These are phyloP conservation scores for Chrysolina haemoptera DNA, from an alignment of 2,888 invertebrate genomes.

Conservation along the genomic window DNA sequence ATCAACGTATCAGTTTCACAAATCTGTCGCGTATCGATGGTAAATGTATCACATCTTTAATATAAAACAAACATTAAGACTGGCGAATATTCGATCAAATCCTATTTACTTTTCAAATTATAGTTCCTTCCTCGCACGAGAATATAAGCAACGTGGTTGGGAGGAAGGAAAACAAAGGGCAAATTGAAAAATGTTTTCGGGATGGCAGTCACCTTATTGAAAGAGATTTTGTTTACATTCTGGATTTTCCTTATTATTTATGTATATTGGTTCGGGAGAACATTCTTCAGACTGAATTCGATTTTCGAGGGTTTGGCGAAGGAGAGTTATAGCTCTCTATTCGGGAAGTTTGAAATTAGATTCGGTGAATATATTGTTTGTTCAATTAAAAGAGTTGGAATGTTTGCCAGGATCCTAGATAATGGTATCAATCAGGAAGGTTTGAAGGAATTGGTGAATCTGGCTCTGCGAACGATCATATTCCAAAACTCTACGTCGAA, in stretches of 20 bases:
- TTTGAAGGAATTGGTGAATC: neutral
- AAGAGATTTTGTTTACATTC: slow-evolving; percentile 30
- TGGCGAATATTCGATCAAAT: neutral
- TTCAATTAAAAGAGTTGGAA: slow-evolving; percentile 13
- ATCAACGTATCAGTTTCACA: no score
- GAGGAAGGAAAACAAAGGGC: slow-evolving; percentile 18
- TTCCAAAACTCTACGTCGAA: no score
- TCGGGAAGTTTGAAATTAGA: slow-evolving; percentile 1
- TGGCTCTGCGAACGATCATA: neutral
- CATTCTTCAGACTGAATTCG: slow-evolving; percentile 23
- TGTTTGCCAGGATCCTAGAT: neutral
- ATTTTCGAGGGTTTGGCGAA: neutral
- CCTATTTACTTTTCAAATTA: slow-evolving; percentile 17
- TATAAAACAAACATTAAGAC: slow-evolving; percentile 15
- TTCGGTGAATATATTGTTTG: slow-evolving; percentile 6
- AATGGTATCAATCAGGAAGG: neutral
- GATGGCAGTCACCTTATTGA: slow-evolving; percentile 28
- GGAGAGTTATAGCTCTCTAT: slow-evolving; percentile 5
- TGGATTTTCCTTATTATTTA: slow-evolving; percentile 26
- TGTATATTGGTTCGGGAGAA: slow-evolving; percentile 23
- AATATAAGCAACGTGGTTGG: neutral
- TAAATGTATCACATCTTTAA: neutral
- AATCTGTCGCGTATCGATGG: no score
- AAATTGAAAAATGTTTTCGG: slow-evolving; percentile 28
- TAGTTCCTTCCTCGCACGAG: neutral